Base-by-base conservation (phyloP, 2,888 invertebrate genomes). In the Xanthostigma xanthostigma region DNA sequence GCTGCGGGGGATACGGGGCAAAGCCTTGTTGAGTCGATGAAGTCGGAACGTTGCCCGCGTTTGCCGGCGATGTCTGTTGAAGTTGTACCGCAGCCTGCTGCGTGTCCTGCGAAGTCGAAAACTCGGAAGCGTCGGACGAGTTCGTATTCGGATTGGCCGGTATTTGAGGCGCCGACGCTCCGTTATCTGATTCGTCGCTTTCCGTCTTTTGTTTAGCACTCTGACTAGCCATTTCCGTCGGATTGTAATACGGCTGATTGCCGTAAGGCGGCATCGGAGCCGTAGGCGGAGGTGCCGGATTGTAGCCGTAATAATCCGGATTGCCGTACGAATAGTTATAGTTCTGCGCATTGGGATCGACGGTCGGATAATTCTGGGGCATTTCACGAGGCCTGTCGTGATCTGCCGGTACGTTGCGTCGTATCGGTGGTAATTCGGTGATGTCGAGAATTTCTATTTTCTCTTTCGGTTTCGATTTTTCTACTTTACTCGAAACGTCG, bases 251-350 rank as follows among this genome's bases (percentile, higher is more conserved):
- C 13, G n/a, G 12, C 13, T 38, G 38, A 38, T 12, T 13, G 8
- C 13, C 13, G 38, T 48, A 48, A 12, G 37, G 44, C 41, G 49
- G 52, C 10, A 56, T 59, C 0, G 60, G 59, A 8, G 62, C 61
- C 40, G 49, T 55, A 42, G 58, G 58, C 60, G 65, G 48, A 62
- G 60, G 12, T 58, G 58, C 8, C 9, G 40, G 41, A 12, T 56
- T 57, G 45, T 60, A 60, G 35, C 57, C 57, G 46, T 59, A 59
- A 41, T 60, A 60, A 38, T 57, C 57, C 34, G 53, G 54, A 50
- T 64, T 64, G 35, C 54, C 58, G 50, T 66, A 65, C 45, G 60
- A 61, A 35, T 62, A 59, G 44, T 62, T 61, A 50, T 60, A 60
- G n/a, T 51, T 51, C 46, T 61, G 61, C 45, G 58, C 56, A 2